Percentiles rank a stretch among this genome's conserved stretches.
These are phyloP conservation scores for Bhutanitis thaidina DNA, from an alignment of 2,888 invertebrate species.

Conservation along the genomic window DNA sequence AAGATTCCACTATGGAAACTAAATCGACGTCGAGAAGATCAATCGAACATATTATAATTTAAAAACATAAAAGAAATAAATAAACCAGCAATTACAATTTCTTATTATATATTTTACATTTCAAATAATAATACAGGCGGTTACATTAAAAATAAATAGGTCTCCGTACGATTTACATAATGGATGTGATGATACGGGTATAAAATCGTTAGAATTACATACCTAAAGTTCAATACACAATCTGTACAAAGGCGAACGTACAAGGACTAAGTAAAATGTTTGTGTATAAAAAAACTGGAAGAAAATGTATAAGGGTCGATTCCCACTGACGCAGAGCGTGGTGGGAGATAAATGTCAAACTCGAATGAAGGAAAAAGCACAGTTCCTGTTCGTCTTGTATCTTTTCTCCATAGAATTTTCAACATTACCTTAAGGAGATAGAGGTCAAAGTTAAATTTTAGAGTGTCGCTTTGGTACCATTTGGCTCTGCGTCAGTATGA, in stretches of 20 bases:
- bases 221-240: constrained; percentile 28
- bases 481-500: no score
- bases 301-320: background rate
- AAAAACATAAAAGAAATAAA: constrained; percentile 24
- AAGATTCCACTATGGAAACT: no score
- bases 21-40: no score
- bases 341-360: no score
- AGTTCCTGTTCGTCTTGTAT: no score
- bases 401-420: no score
- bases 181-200: constrained; percentile 48
- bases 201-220: constrained; percentile 31
- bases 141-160: constrained; percentile 78
- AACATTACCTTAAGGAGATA: no score
- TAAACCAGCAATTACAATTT: constrained; percentile 55
- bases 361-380: no score
- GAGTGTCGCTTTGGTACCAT: background rate
- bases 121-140: constrained; percentile 75
- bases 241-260: constrained; percentile 29
- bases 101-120: constrained; percentile 76
- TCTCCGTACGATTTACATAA: constrained; percentile 45
- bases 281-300: background rate
- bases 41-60: no score
- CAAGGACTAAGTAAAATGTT: constrained; percentile 12
- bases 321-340: no score
- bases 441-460: background rate